These are phyloP conservation scores for Cecidostiba fungosa DNA, from an alignment of 2,888 invertebrate species.

Conservation along the genomic window DNA sequence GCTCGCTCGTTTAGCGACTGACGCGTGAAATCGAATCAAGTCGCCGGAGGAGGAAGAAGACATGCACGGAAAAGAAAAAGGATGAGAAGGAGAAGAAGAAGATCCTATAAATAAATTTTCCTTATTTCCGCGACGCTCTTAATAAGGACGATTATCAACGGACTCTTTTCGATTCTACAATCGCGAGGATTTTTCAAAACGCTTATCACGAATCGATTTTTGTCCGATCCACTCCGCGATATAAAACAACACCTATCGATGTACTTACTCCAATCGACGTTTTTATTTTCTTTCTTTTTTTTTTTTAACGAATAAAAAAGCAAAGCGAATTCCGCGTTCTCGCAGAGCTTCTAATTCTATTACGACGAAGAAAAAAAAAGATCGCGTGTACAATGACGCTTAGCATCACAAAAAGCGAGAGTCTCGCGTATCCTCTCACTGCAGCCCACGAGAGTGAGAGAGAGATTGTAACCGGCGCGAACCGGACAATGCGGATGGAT, in stretches of 20 bases:
- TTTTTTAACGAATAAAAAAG: too few relatives aligned
- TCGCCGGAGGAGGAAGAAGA: neutral
- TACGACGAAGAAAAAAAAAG: neutral
- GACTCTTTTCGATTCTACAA: neutral
- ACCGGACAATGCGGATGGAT: neutral
- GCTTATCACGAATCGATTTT: neutral
- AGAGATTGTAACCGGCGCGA: neutral
- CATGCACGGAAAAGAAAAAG: neutral
- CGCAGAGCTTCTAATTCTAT: neutral
- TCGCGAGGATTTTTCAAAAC: neutral
- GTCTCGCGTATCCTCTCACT: neutral
- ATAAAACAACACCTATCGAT: too few relatives aligned
- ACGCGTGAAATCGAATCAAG: constrained; percentile 28
- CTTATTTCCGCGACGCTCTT: neutral
- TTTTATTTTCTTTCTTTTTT: too few relatives aligned
- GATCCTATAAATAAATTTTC: constrained; percentile 29
- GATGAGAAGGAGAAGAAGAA: neutral
- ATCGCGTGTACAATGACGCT: constrained; percentile 15
- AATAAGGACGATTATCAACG: neutral
- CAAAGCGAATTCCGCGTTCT: neutral
- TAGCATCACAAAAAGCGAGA: neutral
- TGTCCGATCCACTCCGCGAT: too few relatives aligned
- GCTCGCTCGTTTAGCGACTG: neutral
- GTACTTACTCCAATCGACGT: too few relatives aligned
- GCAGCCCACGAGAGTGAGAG: neutral